Evolutionary conservation across 2,888 invertebrate genomes (phyloP), one percentile per base, ranked within the genome.

Genomic region (Morpho achilles): DNA sequence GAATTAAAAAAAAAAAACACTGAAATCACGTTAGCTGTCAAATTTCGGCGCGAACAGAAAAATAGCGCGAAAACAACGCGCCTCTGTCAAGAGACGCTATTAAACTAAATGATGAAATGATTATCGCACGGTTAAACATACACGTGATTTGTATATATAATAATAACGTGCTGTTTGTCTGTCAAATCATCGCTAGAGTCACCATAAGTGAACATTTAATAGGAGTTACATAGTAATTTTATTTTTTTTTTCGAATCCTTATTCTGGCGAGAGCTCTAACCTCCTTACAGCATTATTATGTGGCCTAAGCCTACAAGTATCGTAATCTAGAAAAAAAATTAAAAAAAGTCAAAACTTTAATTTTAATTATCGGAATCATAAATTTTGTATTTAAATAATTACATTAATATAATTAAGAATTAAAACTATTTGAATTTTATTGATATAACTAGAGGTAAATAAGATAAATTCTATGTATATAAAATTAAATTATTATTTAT

Each of bases 1-100:
- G 9, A 56, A 59, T 53, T 47, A 43, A 53, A 66, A 62, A 59
- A 62, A 59, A 56, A 53, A 58, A 61, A 55, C 57, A 59, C 57
- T 56, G 50, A 60, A 59, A 59, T 16, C 58, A 44, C 49, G 56
- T 50, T 62, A 44, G 60, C 58, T 54, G 60, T 62, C 60, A 62
- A 57, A 59, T 59, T 62, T 60, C 46, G 59, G 66, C 63, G 67
- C 60, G 63, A 65, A 63, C 39, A 50, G 50, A 50, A 46, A 46
- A 46, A 58, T 50, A 58, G 45, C 43, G 55, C 53, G 45, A n/a
- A 45, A 45, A 22, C 43, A 55, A 55, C 54, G 56, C 46, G 47
- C 43, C 50, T 10, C 53, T 10, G 52, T 53, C 61, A 52, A 57
- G 58, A 50, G 53, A 45, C 59, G 51, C 46, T 50, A 48, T 57